These are phyloP conservation scores for Pantelozetes paolii DNA, from an alignment of 2,888 invertebrate genomes.

Conservation along the genomic window DNA sequence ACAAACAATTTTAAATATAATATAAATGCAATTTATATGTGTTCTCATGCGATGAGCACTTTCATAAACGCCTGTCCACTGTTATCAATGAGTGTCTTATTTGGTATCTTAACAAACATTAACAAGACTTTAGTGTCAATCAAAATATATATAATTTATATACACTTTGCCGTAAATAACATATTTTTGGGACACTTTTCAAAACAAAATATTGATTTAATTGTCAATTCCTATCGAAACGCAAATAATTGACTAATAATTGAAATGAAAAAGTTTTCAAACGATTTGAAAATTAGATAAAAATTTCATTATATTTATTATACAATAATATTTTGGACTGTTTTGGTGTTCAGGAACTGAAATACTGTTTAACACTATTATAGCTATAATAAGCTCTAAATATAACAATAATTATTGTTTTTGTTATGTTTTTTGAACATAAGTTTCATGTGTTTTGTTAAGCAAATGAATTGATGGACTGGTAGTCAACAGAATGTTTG, in stretches of 20 bases:
- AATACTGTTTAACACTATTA: not conserved
- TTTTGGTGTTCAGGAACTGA: not conserved
- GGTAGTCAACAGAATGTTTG: not conserved
- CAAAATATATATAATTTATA: no score
- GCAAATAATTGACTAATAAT: not conserved
- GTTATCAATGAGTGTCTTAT: conserved; percentile 17
- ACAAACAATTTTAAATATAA: not conserved
- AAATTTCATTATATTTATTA: not conserved
- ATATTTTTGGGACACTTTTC: conserved; percentile 10
- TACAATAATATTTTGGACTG: not conserved
- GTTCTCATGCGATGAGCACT: no score
- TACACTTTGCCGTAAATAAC: no score
- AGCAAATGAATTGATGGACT: conserved; percentile 15
- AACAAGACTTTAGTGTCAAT: conserved; percentile 13
- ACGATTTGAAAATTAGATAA: not conserved
- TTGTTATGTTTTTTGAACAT: not conserved
- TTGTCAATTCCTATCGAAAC: not conserved
- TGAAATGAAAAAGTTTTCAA: not conserved
- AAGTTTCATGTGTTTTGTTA: not conserved
- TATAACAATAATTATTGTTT: not conserved
- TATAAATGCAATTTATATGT: no score
- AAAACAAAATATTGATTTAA: conserved; percentile 4
- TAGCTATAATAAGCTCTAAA: not conserved
- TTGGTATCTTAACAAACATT: conserved; percentile 18
- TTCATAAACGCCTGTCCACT: no score